Base-by-base conservation (phyloP, 2,888 invertebrate species). In the Folsomia candida region DNA sequence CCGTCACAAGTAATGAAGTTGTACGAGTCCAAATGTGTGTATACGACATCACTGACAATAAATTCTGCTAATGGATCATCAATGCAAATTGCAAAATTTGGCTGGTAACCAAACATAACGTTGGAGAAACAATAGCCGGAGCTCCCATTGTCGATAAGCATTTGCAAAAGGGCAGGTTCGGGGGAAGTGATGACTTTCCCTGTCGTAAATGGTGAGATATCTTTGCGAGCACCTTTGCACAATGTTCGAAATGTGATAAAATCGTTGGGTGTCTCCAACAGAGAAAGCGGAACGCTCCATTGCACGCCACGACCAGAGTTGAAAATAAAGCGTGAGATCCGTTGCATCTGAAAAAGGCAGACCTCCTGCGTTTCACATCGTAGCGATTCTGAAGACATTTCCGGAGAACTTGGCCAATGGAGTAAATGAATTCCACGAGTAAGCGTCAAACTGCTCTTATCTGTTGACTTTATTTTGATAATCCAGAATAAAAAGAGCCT, bases 1-100 rank as follows among this genome's bases (percentile, higher is more conserved):
- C 22, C 22, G 54, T 54, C 54, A 54, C 54, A 54, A 54, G 54
- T 54, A 20, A 54, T 54, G 22, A 54, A 54, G 20, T 54, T 54
- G 54, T 54, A 54, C 4, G 54, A 54, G 22, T 54, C 54, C 20
- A 54, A 4, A 4, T 54, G 11, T 4, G 54, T 54, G n/a, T 20
- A n/a, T 6, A 54, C n/a, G 6, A 54, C 4, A 6, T 18, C 18
- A 4, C 11, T 14, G 4, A 20, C 22, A 20, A 4, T 14, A 22
- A 14, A 54, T 20, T 54, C 54, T n/a, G 54, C 54, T 54, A 14
- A n/a, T 20, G 54, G 54, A n/a, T 14, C 6, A n/a, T 54, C 22
- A 20, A 54, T 54, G 4, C 6, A 54, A 18, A 54, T 20, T 6
- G 20, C 54, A 54, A 54, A 54, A n/a, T 22, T 54, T 54, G 54